Percentiles rank a stretch among this genome's conserved stretches.
These are phyloP conservation scores for Nannoperca australis DNA, from an alignment of 2,797 vertebrate genomes.

Conservation along the genomic window DNA sequence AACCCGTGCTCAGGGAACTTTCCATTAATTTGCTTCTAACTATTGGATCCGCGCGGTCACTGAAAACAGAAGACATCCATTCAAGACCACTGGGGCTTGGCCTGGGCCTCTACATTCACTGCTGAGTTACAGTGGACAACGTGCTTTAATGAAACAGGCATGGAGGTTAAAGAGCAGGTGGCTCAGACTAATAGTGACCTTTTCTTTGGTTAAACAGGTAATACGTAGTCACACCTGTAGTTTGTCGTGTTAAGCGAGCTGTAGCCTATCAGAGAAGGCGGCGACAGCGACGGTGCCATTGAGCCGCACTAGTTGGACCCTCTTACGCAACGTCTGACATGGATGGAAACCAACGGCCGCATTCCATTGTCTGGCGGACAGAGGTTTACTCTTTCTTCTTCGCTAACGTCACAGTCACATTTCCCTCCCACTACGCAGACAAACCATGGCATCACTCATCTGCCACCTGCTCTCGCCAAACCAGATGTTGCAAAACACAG, in stretches of 20 bases:
- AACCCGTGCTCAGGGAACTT: constrained; percentile 60
- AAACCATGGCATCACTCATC: constrained; percentile 45
- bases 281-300: constrained; percentile 24
- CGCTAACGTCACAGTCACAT: constrained; percentile 44
- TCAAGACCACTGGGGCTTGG: constrained; percentile 60
- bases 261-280: constrained; percentile 25
- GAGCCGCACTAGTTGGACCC: constrained; percentile 12
- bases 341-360: constrained; percentile 67
- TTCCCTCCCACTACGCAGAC: constrained; percentile 12
- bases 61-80: constrained; percentile 69
- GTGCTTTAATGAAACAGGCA: constrained; percentile 23
- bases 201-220: constrained; percentile 13
- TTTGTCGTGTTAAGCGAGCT: background rate
- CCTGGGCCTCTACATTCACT: constrained; percentile 26
- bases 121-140: constrained; percentile 22
- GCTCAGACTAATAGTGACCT: constrained; percentile 12
- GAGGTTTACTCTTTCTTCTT: constrained; percentile 46
- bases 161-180: constrained; percentile 26
- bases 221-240: constrained; percentile 29
- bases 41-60: constrained; percentile 58
- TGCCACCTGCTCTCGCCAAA: constrained; percentile 45
- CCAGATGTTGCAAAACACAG: constrained; percentile 48
- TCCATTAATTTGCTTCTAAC: constrained; percentile 64
- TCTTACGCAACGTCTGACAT: constrained; percentile 64
- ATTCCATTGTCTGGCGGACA: constrained; percentile 68